Conservation (phyloP, 2,888 invertebrate genomes). For the Drosophila sordidapex region DNA sequence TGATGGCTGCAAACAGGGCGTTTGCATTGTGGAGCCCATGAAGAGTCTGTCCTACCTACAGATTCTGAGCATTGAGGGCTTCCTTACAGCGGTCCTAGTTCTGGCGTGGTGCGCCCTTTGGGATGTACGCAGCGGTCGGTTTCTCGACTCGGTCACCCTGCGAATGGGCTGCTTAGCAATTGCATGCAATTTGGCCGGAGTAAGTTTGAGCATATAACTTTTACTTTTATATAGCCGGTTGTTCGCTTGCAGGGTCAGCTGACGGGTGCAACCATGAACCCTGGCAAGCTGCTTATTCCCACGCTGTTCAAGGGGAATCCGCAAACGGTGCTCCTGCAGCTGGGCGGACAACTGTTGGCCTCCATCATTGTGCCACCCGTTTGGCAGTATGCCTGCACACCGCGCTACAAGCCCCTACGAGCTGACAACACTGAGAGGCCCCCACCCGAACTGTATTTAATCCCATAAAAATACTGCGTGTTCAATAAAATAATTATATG, state of each 20-base stretch:
- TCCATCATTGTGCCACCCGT: constrained; percentile 82
- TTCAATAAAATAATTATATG: constrained; percentile 2
- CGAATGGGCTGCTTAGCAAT: constrained; percentile 62
- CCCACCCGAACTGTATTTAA: constrained; percentile 17
- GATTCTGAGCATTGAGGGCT: constrained; percentile 48
- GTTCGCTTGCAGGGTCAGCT: constrained; percentile 43
- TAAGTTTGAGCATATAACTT: constrained; percentile 34
- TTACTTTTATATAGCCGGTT: neutral
- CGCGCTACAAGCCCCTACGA: constrained; percentile 18
- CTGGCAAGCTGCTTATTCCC: constrained; percentile 89
- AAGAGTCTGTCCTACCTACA: constrained; percentile 36
- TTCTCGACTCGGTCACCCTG: constrained; percentile 63
- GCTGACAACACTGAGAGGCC: constrained; percentile 1
- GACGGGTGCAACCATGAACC: constrained; percentile 90
- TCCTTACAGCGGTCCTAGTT: constrained; percentile 51
- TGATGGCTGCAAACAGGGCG: constrained; percentile 24
- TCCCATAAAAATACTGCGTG: constrained; percentile 12
- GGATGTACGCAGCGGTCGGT: constrained; percentile 65
- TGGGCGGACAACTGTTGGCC: constrained; percentile 87
- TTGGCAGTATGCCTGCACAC: constrained; percentile 77
- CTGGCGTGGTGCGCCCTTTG: constrained; percentile 70
- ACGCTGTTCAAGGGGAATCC: constrained; percentile 89
- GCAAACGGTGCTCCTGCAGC: constrained; percentile 88
- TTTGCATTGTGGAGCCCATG: constrained; percentile 50
- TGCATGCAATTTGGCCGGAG: constrained; percentile 58